phyloP scores from a whole-genome alignment of 2,113 vertebrate genomes.

The Zosterops pallidus region DNA sequence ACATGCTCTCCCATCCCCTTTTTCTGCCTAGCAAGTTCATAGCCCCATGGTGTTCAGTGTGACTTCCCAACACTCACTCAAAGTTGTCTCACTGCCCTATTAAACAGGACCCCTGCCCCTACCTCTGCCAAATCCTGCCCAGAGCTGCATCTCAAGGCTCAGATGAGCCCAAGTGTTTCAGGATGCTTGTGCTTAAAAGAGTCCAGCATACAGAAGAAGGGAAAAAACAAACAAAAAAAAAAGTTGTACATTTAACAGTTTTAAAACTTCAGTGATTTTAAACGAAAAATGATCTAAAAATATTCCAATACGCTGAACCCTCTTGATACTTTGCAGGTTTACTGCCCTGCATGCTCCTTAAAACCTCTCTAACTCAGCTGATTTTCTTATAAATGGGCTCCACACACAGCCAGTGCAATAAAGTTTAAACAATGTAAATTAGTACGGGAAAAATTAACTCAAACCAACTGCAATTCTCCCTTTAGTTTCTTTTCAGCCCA shows the following conservation, averaged over 20 bases:
- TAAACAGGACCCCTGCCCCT: neutral
- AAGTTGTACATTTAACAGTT: too few relatives aligned
- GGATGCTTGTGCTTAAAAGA: neutral
- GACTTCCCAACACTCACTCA: neutral
- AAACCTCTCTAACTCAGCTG: neutral
- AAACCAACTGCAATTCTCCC: neutral
- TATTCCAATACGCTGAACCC: neutral
- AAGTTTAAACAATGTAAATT: neutral
- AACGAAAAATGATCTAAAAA: neutral
- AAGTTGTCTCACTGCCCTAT: too few relatives aligned
- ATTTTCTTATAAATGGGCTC: neutral
- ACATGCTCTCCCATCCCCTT: rapidly evolving
- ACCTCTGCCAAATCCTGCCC: neutral
- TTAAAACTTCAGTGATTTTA: neutral
- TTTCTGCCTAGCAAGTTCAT: neutral
- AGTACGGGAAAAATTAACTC: rapidly evolving
- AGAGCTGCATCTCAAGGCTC: neutral
- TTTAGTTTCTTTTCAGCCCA: neutral
- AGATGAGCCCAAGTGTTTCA: neutral
- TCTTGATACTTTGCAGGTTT: neutral
- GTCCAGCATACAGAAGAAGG: too few relatives aligned
- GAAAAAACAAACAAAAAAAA: too few relatives aligned
- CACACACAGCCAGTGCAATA: neutral
- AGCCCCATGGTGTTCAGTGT: neutral
- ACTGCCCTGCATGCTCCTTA: neutral